Base-by-base conservation (phyloP, 2,888 invertebrate species). In the Lithophane leautieri region DNA sequence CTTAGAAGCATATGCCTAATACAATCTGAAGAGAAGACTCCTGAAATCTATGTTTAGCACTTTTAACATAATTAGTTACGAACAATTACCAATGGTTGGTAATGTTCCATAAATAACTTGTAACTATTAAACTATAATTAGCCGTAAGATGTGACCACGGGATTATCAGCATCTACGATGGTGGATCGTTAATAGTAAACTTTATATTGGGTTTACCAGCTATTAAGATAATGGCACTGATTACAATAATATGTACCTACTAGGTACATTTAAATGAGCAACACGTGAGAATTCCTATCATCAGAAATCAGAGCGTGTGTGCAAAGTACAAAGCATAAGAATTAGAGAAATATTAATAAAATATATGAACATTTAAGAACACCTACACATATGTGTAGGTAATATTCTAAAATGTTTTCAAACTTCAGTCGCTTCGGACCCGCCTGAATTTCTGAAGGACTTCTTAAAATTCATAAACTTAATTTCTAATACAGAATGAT, bases 111-210 rank as follows among this genome's bases (percentile, higher is more conserved):
- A 61, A 68, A 54, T 76, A 68, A 44, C 50, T 52, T 25, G 50
- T 9, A 47, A 3, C 25, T 16, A 58, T 58, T 34, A 25, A 34
- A 61, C 7, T 47, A 62, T 54, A 14, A 42, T 56, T 54, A 77
- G n/a, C 28, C n/a, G 14, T 28, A 34, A 42, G 14, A 67, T 2
- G 11, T 62, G 54, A 28, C 40, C 47, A 62, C 70, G 54, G 47
- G 44, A 76, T 77, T 70, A 77, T 76, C 44, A 77, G 70, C 28
- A n/a, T 54, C 14, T 54, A 54, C 16, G 52, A 52, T 25, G 34
- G 61, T 47, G 8, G 3, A 40, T 47, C 25, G 34, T 63, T 56
- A 54, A 56, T 44, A 66, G 14, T 34, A 62, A 16, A 56, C 16
- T 44, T 1, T 52, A 19, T 44, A 63, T 63, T 44, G 25, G 63